These are phyloP conservation scores for Bombus confusus DNA, from an alignment of 1,140 invertebrate species.

Conservation along the genomic window DNA sequence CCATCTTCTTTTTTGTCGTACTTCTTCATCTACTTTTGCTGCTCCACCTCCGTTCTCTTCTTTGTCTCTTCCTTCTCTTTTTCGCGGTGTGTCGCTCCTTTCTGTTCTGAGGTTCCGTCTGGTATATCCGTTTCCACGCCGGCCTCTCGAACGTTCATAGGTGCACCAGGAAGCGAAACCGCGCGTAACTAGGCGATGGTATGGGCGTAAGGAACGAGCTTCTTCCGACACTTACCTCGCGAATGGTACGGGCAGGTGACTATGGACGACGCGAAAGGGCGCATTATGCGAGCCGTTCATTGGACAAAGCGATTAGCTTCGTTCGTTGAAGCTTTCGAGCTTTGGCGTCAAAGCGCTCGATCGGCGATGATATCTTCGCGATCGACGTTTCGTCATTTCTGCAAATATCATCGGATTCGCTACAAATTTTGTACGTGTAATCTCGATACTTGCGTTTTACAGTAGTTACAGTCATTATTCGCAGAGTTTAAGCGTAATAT, in stretches of 20 bases:
- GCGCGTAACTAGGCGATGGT: background rate
- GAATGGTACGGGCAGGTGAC: background rate
- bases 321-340: too few species aligned
- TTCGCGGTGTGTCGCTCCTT: constrained; percentile 30
- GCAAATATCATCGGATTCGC: too few species aligned
- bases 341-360: too few species aligned
- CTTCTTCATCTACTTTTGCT: constrained; percentile 12
- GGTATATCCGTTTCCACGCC: constrained; percentile 11
- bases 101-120: background rate
- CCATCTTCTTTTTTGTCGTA: background rate
- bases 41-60: background rate
- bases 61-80: constrained; percentile 15
- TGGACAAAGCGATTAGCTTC: too few species aligned
- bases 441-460: too few species aligned
- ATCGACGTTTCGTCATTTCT: too few species aligned
- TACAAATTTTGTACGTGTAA: too few species aligned
- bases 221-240: background rate
- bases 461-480: too few species aligned
- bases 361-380: too few species aligned
- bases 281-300: background rate
- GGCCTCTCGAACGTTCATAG: constrained; percentile 58
- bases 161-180: constrained; percentile 53
- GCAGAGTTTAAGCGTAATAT: too few species aligned
- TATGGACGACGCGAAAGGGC: background rate
- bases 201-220: constrained; percentile 37